phyloP scores from a whole-genome alignment of 2,113 vertebrate species.

The Mystacornis crossleyi region DNA sequence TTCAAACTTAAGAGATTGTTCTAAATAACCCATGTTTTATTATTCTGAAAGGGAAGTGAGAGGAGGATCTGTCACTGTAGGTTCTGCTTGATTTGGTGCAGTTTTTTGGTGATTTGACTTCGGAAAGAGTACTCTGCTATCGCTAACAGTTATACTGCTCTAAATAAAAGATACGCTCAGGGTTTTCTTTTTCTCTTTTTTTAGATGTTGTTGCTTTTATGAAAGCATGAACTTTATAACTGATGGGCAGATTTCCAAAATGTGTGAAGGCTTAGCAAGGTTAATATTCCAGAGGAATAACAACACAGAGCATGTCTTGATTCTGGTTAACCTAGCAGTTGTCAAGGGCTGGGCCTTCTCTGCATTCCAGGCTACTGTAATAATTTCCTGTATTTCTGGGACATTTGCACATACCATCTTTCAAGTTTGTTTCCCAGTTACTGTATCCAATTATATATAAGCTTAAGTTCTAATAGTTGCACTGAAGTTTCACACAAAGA shows the following conservation, averaged over 20 bases:
- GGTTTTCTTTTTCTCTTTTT: background rate
- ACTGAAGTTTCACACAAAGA: background rate
- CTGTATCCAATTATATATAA: rapidly evolving
- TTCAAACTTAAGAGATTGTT: background rate
- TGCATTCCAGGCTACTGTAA: background rate
- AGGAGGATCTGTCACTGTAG: background rate
- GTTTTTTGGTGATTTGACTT: background rate
- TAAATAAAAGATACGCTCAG: background rate
- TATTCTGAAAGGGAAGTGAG: background rate
- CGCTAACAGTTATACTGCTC: background rate
- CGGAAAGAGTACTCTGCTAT: background rate
- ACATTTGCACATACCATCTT: background rate
- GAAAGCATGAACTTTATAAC: background rate
- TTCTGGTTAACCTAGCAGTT: background rate
- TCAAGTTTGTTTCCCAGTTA: background rate
- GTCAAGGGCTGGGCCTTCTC: background rate
- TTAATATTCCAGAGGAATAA: background rate
- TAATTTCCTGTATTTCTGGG: background rate
- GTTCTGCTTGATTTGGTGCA: background rate
- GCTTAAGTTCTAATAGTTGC: background rate
- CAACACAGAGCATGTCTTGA: background rate
- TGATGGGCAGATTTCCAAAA: slow-evolving; percentile 14
- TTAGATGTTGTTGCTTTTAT: background rate
- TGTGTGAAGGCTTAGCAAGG: background rate
- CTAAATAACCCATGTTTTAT: background rate